Conservation (phyloP, 2,797 vertebrate species). For the Tinamus major region DNA sequence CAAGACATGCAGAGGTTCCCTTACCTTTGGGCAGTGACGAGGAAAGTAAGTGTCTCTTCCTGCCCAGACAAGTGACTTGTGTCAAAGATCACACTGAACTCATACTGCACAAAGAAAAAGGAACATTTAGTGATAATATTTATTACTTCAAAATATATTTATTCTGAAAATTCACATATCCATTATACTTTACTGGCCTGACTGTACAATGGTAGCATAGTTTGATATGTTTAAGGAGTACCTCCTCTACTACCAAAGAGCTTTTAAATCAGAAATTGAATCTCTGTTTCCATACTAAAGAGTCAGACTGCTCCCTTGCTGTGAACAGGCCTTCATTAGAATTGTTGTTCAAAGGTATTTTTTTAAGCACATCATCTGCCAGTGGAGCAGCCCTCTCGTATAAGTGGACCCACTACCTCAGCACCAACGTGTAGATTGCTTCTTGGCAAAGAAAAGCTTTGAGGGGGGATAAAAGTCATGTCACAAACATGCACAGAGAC, state of each 20-base stretch:
- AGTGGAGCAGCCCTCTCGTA: background rate
- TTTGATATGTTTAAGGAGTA: background rate
- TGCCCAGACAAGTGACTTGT: conserved; percentile 93
- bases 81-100: conserved; percentile 96
- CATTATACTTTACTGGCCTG: background rate
- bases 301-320: background rate
- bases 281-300: background rate
- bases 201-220: background rate
- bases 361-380: background rate
- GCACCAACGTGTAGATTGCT: background rate
- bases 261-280: background rate
- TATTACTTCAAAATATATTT: background rate
- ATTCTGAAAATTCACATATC: background rate
- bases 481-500: background rate
- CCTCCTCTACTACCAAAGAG: background rate
- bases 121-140: background rate
- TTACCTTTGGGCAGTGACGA: conserved; percentile 92
- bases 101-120: conserved; percentile 83
- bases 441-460: background rate
- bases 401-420: background rate
- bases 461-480: accelerated
- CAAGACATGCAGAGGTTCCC: accelerated
- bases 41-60: conserved; percentile 89
- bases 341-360: background rate
- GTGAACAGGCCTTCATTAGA: background rate